Percentiles rank a stretch among this genome's conserved stretches.
Conservation (phyloP, 2,888 invertebrate species). For the Mythimna ferrago region DNA sequence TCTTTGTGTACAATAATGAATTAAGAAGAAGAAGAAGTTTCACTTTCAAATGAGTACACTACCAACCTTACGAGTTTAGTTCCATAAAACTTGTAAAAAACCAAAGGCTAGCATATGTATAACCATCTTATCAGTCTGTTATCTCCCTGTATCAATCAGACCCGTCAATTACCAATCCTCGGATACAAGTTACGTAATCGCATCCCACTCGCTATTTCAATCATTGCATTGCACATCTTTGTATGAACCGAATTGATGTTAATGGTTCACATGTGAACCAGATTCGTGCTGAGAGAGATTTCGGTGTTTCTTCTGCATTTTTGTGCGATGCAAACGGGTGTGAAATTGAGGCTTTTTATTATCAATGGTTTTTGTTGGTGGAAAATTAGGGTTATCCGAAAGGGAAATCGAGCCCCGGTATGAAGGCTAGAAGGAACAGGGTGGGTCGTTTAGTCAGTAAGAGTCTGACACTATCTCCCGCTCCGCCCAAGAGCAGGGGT, state of each 20-base stretch:
- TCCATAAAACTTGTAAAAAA: no score
- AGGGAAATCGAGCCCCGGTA: no score
- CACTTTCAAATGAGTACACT: no score
- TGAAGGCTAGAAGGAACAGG: no score
- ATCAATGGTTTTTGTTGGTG: no score
- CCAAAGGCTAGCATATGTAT: background rate
- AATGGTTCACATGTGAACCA: constrained; percentile 45
- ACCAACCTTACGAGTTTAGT: no score
- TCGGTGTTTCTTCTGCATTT: constrained; percentile 24
- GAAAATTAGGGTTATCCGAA: no score
- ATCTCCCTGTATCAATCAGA: constrained; percentile 11
- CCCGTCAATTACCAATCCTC: background rate
- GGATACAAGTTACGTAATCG: constrained; percentile 12
- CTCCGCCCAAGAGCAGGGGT: no score
- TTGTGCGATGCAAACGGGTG: constrained; percentile 18
- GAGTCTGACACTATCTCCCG: no score
- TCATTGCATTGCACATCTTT: constrained; percentile 29
- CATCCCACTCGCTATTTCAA: constrained; percentile 18
- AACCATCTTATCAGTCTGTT: background rate
- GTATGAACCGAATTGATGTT: constrained; percentile 34
- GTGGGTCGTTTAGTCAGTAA: no score
- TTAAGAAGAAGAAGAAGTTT: no score
- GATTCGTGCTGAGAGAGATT: constrained; percentile 18
- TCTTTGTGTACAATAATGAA: no score
- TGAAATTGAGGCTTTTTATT: background rate